Conservation (phyloP, 2,113 vertebrate genomes). For the Callipepla squamata region DNA sequence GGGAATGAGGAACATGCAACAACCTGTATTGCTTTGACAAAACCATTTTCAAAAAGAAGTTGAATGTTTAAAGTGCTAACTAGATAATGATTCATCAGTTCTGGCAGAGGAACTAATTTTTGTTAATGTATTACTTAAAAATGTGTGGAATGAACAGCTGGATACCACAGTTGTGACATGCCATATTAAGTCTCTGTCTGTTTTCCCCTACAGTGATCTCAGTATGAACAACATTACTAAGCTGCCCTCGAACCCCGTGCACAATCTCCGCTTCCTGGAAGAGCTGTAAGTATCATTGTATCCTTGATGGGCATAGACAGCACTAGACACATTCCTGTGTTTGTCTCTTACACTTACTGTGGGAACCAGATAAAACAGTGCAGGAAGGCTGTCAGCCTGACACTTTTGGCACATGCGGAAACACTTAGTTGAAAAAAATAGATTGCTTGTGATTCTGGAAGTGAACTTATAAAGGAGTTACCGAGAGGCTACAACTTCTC, state of each 20-base stretch:
- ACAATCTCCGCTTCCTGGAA: conserved; percentile 90
- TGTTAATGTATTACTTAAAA: conserved; percentile 64
- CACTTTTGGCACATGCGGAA: conserved; percentile 76
- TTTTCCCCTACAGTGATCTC: conserved; percentile 87
- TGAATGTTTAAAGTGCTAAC: conserved; percentile 34
- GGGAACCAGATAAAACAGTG: conserved; percentile 78
- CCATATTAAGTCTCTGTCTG: conserved; percentile 72
- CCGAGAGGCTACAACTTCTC: conserved; percentile 75
- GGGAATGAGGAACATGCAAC: background rate
- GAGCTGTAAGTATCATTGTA: conserved; percentile 88
- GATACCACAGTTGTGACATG: conserved; percentile 59
- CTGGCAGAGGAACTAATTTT: conserved; percentile 59
- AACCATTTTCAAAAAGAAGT: background rate
- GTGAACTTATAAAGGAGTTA: conserved; percentile 79
- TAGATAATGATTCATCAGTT: conserved; percentile 59
- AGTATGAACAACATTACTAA: conserved; percentile 95
- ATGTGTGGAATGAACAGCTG: conserved; percentile 75
- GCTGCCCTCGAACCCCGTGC: conserved; percentile 80
- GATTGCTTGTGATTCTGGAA: conserved; percentile 78
- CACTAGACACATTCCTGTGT: conserved; percentile 63
- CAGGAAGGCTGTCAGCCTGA: conserved; percentile 76
- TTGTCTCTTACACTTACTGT: conserved; percentile 75
- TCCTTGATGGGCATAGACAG: conserved; percentile 49
- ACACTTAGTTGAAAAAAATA: conserved; percentile 67
- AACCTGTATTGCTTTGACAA: conserved; percentile 21